A percentile compares a stretch with the other conserved stretches of the same genome.
Evolutionary conservation across 2,113 vertebrate species (phyloP).

Genomic region (Ornithorhynchus anatinus): DNA sequence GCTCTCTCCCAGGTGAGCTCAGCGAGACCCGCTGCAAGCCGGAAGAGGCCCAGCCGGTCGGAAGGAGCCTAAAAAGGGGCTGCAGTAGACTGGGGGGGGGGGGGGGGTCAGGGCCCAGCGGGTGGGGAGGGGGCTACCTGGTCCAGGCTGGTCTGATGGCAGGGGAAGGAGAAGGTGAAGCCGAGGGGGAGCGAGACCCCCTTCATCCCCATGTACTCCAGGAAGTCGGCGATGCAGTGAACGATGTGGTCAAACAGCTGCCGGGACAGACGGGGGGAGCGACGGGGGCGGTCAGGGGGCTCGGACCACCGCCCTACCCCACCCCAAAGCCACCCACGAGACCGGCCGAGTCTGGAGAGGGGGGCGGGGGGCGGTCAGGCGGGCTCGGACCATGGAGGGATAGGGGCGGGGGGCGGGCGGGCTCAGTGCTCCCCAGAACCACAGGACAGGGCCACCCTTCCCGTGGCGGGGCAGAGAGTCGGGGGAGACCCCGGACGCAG

Average conservation of each 20-base stretch:
- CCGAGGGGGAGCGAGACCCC: slow-evolving; percentile 87
- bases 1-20: not conserved
- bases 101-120: no score
- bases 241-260: slow-evolving; percentile 97
- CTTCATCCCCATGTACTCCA: slow-evolving; percentile 96
- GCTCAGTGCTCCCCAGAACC: not conserved
- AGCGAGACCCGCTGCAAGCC: no score
- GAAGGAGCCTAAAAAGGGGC: not conserved
- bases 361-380: not conserved
- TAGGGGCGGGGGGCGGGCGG: no score
- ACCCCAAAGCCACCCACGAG: not conserved
- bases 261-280: not conserved
- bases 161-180: slow-evolving; percentile 98
- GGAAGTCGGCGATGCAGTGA: slow-evolving; percentile 88
- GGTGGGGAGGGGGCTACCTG: slow-evolving; percentile 71
- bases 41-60: no score
- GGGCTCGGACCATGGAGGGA: not conserved
- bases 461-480: not conserved
- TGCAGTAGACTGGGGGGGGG: not conserved
- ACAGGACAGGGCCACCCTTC: not conserved
- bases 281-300: no score
- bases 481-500: not conserved
- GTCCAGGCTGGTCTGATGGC: slow-evolving; percentile 87
- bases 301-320: no score
- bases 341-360: not conserved